These are phyloP conservation scores for Clarias pachynema DNA, from an alignment of 2,797 vertebrate genomes.

Conservation along the genomic window DNA sequence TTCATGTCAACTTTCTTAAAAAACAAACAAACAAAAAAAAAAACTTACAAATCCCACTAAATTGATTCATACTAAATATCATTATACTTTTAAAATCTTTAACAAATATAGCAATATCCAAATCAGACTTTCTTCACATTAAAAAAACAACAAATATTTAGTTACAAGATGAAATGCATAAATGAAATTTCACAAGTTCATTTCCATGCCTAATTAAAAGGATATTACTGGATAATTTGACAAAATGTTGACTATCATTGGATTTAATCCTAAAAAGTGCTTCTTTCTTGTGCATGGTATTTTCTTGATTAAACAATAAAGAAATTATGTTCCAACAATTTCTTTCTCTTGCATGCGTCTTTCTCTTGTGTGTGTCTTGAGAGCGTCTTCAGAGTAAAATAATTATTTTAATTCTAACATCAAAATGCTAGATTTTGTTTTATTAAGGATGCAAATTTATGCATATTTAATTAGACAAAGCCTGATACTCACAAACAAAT, in stretches of 20 bases:
- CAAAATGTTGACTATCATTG: background rate
- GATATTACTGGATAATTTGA: background rate
- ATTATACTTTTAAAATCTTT: background rate
- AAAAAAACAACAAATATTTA: background rate
- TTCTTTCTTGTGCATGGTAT: background rate
- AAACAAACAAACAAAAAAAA: no score
- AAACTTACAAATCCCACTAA: background rate
- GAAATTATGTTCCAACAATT: background rate
- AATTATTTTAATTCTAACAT: slow-evolving; percentile 15
- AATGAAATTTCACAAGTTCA: background rate
- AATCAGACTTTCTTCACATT: background rate
- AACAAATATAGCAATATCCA: background rate
- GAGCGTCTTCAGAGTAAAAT: background rate
- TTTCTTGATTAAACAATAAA: background rate
- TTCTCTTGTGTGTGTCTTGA: background rate
- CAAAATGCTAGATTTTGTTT: background rate
- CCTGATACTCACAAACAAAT: background rate
- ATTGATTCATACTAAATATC: background rate
- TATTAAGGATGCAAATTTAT: slow-evolving; percentile 7
- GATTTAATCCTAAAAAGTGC: background rate
- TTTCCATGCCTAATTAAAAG: background rate
- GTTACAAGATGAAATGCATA: background rate
- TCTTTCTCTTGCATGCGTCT: background rate
- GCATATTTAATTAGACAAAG: slow-evolving; percentile 1
- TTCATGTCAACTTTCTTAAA: background rate